Percentiles rank a stretch among this genome's conserved stretches.
These are phyloP conservation scores for Maconellicoccus hirsutus DNA, from an alignment of 1,140 invertebrate species.

Conservation along the genomic window DNA sequence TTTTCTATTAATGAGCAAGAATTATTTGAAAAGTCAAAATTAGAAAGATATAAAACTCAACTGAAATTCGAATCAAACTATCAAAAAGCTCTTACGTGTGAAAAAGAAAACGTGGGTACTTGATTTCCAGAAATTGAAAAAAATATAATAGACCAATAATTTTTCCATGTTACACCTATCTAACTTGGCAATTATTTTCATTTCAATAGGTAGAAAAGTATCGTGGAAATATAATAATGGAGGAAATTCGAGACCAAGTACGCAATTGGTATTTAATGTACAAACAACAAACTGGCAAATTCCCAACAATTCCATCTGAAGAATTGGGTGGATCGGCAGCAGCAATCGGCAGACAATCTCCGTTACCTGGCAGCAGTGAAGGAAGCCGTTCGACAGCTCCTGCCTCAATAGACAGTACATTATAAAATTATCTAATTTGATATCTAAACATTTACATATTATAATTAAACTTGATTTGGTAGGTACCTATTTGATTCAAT, in stretches of 20 bases:
- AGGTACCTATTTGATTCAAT: too few relatives aligned
- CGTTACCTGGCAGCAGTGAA: conserved; percentile 36
- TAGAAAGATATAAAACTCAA: conserved; percentile 48
- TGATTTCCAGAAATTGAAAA: neutral
- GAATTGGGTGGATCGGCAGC: conserved; percentile 74
- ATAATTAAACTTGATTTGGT: too few relatives aligned
- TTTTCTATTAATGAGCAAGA: conserved; percentile 33
- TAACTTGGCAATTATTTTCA: neutral
- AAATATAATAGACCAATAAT: too few relatives aligned
- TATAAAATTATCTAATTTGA: too few relatives aligned
- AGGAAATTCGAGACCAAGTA: conserved; percentile 73
- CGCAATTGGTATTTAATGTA: conserved; percentile 71
- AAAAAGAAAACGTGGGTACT: conserved; percentile 38
- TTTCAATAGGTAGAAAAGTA: conserved; percentile 42
- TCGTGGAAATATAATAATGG: conserved; percentile 53
- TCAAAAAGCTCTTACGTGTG: conserved; percentile 42
- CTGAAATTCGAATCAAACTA: conserved; percentile 46
- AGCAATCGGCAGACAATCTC: conserved; percentile 58
- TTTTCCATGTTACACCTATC: neutral
- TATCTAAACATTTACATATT: too few relatives aligned
- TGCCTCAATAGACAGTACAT: conserved; percentile 65
- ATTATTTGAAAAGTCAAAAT: conserved; percentile 40
- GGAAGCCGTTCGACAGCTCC: conserved; percentile 60
- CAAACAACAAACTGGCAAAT: conserved; percentile 67
- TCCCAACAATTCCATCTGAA: conserved; percentile 81